Percentiles rank a stretch among this genome's conserved stretches.
Conservation (phyloP, 2,888 invertebrate species). For the Ornithoptera priamus region DNA sequence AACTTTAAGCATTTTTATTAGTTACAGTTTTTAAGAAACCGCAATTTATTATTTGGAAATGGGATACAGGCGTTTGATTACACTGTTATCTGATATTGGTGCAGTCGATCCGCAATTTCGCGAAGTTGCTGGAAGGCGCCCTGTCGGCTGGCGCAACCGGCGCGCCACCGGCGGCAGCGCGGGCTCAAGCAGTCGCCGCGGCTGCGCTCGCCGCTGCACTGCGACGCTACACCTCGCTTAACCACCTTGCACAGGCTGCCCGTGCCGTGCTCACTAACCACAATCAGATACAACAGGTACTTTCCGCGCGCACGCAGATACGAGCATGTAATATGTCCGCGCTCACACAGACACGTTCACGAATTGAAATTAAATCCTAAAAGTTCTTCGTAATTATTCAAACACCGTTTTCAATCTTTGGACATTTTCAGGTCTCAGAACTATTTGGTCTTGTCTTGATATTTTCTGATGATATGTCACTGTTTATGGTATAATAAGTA, state of each 20-base stretch:
- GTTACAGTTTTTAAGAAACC: no score
- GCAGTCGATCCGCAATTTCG: slow-evolving; percentile 82
- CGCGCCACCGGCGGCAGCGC: slow-evolving; percentile 88
- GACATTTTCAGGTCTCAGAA: no score
- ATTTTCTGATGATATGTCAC: no score
- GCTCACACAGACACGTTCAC: not conserved
- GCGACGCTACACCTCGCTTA: slow-evolving; percentile 96
- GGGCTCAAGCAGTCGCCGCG: slow-evolving; percentile 90
- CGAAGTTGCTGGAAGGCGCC: slow-evolving; percentile 88
- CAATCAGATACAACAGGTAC: slow-evolving; percentile 93
- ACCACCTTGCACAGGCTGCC: slow-evolving; percentile 97
- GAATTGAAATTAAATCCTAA: not conserved
- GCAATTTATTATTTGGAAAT: no score
- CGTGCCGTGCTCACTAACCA: slow-evolving; percentile 97
- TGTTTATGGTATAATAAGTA: no score
- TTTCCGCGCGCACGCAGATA: not conserved
- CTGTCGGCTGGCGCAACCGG: slow-evolving; percentile 91
- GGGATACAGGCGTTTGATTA: no score
- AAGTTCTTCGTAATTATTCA: no score
- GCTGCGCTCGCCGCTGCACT: slow-evolving; percentile 97
- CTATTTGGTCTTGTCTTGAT: no score
- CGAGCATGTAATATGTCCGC: no score
- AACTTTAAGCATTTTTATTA: no score
- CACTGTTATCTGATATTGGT: slow-evolving; percentile 69
- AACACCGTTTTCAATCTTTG: no score